These are phyloP conservation scores for Drosophila sp. DNA, from an alignment of 1,140 invertebrate genomes.

Conservation along the genomic window DNA sequence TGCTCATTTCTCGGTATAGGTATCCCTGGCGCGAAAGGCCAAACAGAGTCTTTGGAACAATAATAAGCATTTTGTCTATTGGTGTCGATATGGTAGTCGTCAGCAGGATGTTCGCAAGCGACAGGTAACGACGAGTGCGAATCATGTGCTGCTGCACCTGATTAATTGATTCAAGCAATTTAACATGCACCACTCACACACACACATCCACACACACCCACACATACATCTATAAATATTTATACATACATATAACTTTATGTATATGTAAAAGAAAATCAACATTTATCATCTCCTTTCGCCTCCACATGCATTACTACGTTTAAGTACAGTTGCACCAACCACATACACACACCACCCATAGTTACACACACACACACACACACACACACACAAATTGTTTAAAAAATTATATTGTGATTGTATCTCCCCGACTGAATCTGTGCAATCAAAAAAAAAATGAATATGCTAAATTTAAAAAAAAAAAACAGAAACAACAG, in stretches of 20 bases:
- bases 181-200: constrained; percentile 15
- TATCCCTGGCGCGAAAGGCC: constrained; percentile 80
- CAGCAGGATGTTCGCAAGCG: constrained; percentile 86
- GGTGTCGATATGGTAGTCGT: constrained; percentile 87
- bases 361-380: constrained; percentile 26
- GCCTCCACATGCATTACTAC: constrained; percentile 44
- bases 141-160: constrained; percentile 74
- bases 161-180: constrained; percentile 69
- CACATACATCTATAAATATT: neutral
- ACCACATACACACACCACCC: constrained; percentile 28
- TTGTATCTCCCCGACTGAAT: constrained; percentile 15
- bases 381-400: constrained; percentile 26
- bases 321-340: constrained; percentile 40
- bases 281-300: constrained; percentile 8
- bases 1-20: constrained; percentile 27
- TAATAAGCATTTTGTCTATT: constrained; percentile 88
- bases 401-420: constrained; percentile 10
- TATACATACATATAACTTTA: neutral
- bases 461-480: constrained; percentile 8
- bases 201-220: neutral
- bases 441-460: constrained; percentile 7
- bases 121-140: constrained; percentile 85
- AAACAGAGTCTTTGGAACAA: constrained; percentile 85
- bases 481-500: constrained; percentile 10
- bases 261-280: constrained; percentile 19